Evolutionary conservation across 92 coral and sea anemone genomes (phyloP).

Genomic region (Scolanthus callimorphus): DNA sequence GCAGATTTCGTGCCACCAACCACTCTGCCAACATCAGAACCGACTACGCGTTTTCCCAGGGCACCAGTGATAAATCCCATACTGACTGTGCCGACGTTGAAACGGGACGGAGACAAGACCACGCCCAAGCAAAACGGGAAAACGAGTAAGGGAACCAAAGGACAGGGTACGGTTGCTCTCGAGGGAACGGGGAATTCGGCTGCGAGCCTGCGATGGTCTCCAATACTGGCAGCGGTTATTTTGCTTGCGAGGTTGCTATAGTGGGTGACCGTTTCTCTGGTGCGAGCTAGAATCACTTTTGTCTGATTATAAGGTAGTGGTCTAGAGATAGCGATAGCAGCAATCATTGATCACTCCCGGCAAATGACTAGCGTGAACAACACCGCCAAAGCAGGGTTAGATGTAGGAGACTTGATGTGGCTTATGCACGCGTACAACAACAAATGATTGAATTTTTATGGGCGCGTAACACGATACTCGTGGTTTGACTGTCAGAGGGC

Average conservation of each 20-base stretch:
- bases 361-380: no score
- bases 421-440: no score
- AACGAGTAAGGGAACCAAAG: slow-evolving; percentile 39
- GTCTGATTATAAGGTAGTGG: background rate
- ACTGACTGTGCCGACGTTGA: slow-evolving; percentile 45
- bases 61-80: slow-evolving; percentile 12
- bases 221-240: background rate
- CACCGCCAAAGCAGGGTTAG: no score
- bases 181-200: background rate
- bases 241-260: background rate
- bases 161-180: background rate
- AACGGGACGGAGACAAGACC: slow-evolving; percentile 38
- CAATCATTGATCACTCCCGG: no score
- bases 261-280: no score
- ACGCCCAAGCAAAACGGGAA: slow-evolving; percentile 30
- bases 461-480: no score
- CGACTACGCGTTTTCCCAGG: slow-evolving; percentile 38
- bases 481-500: no score
- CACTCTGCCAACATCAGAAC: slow-evolving; percentile 58
- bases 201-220: background rate
- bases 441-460: no score
- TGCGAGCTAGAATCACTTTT: background rate
- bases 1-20: slow-evolving; percentile 62
- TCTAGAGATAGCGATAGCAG: background rate
- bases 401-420: no score